phyloP scores from a whole-genome alignment of 2,113 vertebrate species.

The Nothobranchius kuhntae region DNA sequence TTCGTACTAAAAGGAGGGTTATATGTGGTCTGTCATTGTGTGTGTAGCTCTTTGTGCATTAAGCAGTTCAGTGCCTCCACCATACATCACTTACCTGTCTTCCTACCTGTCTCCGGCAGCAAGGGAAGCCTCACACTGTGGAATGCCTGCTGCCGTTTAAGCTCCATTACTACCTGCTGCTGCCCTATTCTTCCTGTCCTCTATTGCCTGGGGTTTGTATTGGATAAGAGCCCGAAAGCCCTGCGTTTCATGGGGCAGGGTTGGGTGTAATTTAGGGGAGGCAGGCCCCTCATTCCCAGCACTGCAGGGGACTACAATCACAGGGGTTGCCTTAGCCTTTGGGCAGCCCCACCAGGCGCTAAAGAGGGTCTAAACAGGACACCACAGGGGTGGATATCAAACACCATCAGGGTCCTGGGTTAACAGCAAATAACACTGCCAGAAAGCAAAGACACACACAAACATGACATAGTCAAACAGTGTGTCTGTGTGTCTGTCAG shows the following conservation, averaged over 20 bases:
- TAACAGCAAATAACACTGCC: slow-evolving; percentile 61
- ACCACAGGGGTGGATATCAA: slow-evolving; percentile 77
- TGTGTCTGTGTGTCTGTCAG: slow-evolving; percentile 45
- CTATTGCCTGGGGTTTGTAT: slow-evolving; percentile 85
- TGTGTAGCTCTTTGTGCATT: background rate
- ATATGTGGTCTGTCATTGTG: background rate
- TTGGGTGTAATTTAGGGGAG: slow-evolving; percentile 78
- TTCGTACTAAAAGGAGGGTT: background rate
- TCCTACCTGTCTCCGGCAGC: slow-evolving; percentile 44
- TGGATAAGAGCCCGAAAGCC: slow-evolving; percentile 83
- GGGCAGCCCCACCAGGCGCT: slow-evolving; percentile 74
- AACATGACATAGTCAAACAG: slow-evolving; percentile 4
- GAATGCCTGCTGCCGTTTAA: slow-evolving; percentile 83
- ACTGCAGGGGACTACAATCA: slow-evolving; percentile 81
- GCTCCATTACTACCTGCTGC: slow-evolving; percentile 84
- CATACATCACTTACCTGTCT: slow-evolving; percentile 60
- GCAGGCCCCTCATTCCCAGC: slow-evolving; percentile 79
- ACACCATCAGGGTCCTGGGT: slow-evolving; percentile 59
- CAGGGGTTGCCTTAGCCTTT: slow-evolving; percentile 82
- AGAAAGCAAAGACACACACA: slow-evolving; percentile 54
- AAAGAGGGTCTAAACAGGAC: slow-evolving; percentile 76
- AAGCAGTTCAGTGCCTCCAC: background rate
- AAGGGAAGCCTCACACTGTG: slow-evolving; percentile 68
- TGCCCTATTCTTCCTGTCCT: slow-evolving; percentile 76
- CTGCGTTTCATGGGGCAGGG: slow-evolving; percentile 74